A percentile compares a stretch with the other conserved stretches of the same genome.
Conservation (phyloP, 2,797 vertebrate species). For the Crocidura indochinensis region DNA sequence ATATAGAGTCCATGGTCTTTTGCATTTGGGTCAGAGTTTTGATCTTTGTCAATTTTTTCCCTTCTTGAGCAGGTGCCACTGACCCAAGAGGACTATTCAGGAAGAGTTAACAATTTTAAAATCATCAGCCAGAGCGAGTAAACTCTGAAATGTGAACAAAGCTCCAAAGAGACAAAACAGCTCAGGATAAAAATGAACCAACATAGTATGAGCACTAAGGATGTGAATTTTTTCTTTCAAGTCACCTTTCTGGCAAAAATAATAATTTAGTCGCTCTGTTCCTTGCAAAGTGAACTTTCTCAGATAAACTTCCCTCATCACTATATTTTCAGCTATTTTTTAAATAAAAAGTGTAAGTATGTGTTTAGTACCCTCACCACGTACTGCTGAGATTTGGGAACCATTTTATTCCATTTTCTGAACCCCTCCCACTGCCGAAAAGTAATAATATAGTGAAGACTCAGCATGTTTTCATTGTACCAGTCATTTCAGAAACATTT, state of each 20-base stretch:
- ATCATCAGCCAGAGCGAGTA: conserved; percentile 43
- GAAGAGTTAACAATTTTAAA: conserved; percentile 66
- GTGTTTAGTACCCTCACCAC: conserved; percentile 63
- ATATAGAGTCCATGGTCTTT: conserved; percentile 39
- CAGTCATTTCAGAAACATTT: conserved; percentile 77
- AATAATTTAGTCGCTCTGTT: conserved; percentile 77
- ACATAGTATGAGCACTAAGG: neutral
- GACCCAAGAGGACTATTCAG: conserved; percentile 38
- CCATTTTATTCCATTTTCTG: conserved; percentile 73
- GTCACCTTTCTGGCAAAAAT: conserved; percentile 69
- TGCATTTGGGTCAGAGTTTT: conserved; percentile 55
- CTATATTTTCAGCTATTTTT: conserved; percentile 75
- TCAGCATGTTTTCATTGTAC: conserved; percentile 69
- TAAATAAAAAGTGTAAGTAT: conserved; percentile 53
- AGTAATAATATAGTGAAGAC: conserved; percentile 61
- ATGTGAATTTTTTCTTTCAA: conserved; percentile 64
- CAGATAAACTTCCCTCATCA: conserved; percentile 60
- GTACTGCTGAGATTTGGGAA: conserved; percentile 72
- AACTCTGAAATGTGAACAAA: conserved; percentile 37
- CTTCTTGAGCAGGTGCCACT: conserved; percentile 65
- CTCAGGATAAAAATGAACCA: conserved; percentile 60
- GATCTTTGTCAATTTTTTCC: conserved; percentile 69
- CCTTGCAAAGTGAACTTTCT: conserved; percentile 77
- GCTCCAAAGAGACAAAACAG: neutral
- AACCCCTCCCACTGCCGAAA: conserved; percentile 68